Conservation (phyloP, 2,797 vertebrate genomes). For the Fundulus diaphanus region DNA sequence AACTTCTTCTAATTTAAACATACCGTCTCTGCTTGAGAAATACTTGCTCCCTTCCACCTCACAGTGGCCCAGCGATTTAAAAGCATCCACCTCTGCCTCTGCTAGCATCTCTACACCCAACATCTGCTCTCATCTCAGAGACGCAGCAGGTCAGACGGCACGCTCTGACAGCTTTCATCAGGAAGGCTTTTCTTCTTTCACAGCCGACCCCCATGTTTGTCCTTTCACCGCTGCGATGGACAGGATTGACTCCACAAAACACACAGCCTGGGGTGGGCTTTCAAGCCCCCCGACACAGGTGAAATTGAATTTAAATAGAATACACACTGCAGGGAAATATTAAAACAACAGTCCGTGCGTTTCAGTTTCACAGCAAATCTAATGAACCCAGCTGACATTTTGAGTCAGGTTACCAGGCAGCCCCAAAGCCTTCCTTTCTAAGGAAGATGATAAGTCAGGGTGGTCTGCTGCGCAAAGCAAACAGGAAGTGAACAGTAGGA, state of each 20-base stretch:
- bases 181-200: slow-evolving; percentile 6
- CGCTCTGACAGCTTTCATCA: slow-evolving; percentile 36
- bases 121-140: slow-evolving; percentile 23
- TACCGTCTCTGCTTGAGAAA: slow-evolving; percentile 46
- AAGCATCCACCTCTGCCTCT: slow-evolving; percentile 47
- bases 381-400: slow-evolving; percentile 53
- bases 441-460: slow-evolving; percentile 60
- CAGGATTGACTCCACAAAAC: slow-evolving; percentile 26
- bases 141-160: slow-evolving; percentile 45
- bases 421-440: slow-evolving; percentile 45
- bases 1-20: slow-evolving; percentile 17
- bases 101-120: slow-evolving; percentile 35
- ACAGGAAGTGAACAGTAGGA: slow-evolving; percentile 57
- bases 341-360: slow-evolving; percentile 58
- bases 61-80: slow-evolving; percentile 42
- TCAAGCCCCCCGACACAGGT: slow-evolving; percentile 36
- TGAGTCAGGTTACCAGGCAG: slow-evolving; percentile 57
- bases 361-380: slow-evolving; percentile 67
- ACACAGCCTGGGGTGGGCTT: slow-evolving; percentile 40
- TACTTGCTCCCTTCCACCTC: slow-evolving; percentile 49
- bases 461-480: slow-evolving; percentile 47
- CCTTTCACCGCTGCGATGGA: slow-evolving; percentile 36
- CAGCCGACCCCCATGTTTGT: slow-evolving; percentile 37
- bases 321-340: slow-evolving; percentile 55
- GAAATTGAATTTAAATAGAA: slow-evolving; percentile 65